Evolutionary conservation across 2,888 invertebrate genomes (phyloP).

Genomic region (Sphaerophoria rueppellii): DNA sequence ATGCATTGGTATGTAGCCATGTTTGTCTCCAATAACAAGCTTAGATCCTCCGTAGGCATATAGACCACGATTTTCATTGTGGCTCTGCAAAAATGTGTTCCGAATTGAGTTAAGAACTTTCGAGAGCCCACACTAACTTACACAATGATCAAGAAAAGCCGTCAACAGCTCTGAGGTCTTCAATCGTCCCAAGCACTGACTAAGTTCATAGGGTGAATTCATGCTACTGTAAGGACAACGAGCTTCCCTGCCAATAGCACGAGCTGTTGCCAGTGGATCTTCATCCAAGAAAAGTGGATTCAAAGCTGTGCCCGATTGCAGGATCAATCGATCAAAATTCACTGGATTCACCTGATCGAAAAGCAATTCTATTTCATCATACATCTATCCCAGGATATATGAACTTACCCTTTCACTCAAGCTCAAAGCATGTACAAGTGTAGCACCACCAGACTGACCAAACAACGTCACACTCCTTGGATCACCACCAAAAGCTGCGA

Average conservation of each 20-base stretch:
- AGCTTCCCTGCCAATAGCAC: slow-evolving; percentile 80
- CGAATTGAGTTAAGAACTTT: neutral
- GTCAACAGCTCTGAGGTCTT: slow-evolving; percentile 77
- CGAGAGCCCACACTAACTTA: slow-evolving; percentile 37
- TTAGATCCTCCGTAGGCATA: slow-evolving; percentile 78
- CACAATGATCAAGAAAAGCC: slow-evolving; percentile 76
- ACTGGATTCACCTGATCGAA: slow-evolving; percentile 44
- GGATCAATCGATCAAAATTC: slow-evolving; percentile 83
- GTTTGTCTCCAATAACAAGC: slow-evolving; percentile 78
- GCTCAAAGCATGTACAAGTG: slow-evolving; percentile 82
- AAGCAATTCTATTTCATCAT: neutral
- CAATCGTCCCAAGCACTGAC: slow-evolving; percentile 76
- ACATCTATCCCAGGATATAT: no score
- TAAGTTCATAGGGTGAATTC: slow-evolving; percentile 59
- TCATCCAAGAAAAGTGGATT: slow-evolving; percentile 83
- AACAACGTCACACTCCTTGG: slow-evolving; percentile 82
- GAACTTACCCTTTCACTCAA: slow-evolving; percentile 80
- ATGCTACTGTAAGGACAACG: slow-evolving; percentile 77
- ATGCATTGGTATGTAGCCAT: slow-evolving; percentile 78
- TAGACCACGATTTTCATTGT: slow-evolving; percentile 52
- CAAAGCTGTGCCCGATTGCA: slow-evolving; percentile 84
- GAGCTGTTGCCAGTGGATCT: slow-evolving; percentile 79
- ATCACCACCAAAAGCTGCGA: slow-evolving; percentile 83
- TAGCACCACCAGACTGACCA: slow-evolving; percentile 84
- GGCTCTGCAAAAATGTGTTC: slow-evolving; percentile 23